Base-by-base conservation (phyloP, 2,797 vertebrate species). In the Alca torda region DNA sequence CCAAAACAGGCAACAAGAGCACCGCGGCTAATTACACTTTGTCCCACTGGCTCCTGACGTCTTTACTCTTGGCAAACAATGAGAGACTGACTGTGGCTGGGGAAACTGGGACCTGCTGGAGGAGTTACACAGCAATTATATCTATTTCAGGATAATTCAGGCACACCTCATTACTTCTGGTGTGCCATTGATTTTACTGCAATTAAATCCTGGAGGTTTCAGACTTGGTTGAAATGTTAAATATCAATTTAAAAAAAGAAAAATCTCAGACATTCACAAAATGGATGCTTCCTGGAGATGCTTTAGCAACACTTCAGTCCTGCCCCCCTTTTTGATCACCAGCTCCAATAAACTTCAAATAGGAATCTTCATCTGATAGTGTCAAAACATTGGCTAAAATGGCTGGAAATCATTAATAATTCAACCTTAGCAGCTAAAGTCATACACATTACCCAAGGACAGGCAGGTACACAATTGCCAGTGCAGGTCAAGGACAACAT, bases 111-210 rank as follows among this genome's bases (percentile, higher is more conserved):
- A 67, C 86, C 60, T 84, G 57, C 68, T 94, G 84, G 10, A 50
- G 78, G 84, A 92, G 37, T 89, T 94, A 61, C 33, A 50, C 68
- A 82, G 81, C 92, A 96, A 67, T 97, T 97, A 95, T 51, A 84
- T 88, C 86, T 90, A 72, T 96, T 97, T 97, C 90, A 91, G 94
- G 90, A 60, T 92, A 92, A 93, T 91, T 96, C 89, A 90, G 69
- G 81, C 70, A 93, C 60, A 83, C 57, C 48, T 93, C 75, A 84
- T 88, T 95, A 83, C 64, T 94, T 76, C 56, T 84, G 53, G 45
- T 74, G 33, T 90, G 76, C 59, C 74, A 89, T 45, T 92, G 90
- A 95, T 94, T 95, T 95, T 89, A 72, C 59, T 83, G 78, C 90
- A 92, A 59, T 93, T 92, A 96, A 90, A 78, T 90, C 53, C 93